phyloP scores from a whole-genome alignment of 2,113 vertebrate genomes.

The Lagopus muta region DNA sequence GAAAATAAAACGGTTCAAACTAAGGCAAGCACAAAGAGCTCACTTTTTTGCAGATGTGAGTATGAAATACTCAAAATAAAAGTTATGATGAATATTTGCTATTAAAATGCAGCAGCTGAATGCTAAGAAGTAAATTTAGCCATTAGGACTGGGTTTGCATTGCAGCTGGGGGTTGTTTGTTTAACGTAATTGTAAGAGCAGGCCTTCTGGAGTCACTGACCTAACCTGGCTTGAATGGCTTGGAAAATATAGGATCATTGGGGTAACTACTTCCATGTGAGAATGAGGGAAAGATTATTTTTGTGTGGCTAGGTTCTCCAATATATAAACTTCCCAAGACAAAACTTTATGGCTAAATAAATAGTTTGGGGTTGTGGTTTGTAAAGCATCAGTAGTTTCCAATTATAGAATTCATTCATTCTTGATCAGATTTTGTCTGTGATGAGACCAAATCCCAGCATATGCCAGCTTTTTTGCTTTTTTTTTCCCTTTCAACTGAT shows the following conservation, averaged over 20 bases:
- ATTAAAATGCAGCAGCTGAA: neutral
- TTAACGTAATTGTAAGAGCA: neutral
- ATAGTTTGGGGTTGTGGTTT: neutral
- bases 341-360: neutral
- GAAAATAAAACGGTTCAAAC: slow-evolving; percentile 99
- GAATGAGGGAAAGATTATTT: neutral
- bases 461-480: neutral
- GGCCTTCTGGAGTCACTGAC: neutral
- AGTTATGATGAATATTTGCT: neutral
- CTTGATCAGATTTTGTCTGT: neutral
- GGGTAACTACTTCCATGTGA: neutral
- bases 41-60: slow-evolving; percentile 99
- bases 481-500: neutral
- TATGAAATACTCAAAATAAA: slow-evolving; percentile 15
- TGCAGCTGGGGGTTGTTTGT: neutral
- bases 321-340: neutral
- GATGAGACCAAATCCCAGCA: neutral
- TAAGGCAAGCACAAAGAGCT: slow-evolving; percentile 96
- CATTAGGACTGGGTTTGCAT: neutral
- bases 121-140: neutral
- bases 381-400: neutral
- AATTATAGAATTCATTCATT: neutral
- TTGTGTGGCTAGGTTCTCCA: neutral
- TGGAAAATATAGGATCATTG: neutral
- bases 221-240: neutral